phyloP scores from a whole-genome alignment of 2,113 vertebrate genomes.

The Poeciliopsis retropinna region DNA sequence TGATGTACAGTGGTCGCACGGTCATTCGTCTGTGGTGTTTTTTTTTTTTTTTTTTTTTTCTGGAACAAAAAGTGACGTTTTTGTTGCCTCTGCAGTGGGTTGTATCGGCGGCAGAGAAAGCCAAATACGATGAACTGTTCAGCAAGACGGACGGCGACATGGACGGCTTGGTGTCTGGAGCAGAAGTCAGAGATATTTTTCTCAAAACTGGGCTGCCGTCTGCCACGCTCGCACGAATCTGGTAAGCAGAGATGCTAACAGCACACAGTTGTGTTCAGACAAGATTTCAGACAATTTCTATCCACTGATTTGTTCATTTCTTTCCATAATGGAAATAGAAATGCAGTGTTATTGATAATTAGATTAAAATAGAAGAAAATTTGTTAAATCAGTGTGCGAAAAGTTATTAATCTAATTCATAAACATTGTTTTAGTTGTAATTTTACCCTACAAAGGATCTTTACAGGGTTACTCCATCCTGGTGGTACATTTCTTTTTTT shows the following conservation, averaged over 20 bases:
- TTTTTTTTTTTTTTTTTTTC: too few relatives aligned
- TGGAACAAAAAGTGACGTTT: background rate
- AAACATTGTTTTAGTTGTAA: background rate
- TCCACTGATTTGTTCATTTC: background rate
- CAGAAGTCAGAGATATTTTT: conserved; percentile 95
- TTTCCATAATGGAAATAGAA: too few relatives aligned
- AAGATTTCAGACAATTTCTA: background rate
- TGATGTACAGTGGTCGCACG: background rate
- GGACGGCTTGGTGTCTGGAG: conserved; percentile 96
- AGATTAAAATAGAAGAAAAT: background rate
- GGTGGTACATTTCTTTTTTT: background rate
- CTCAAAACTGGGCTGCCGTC: conserved; percentile 94
- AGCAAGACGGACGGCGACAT: conserved; percentile 92
- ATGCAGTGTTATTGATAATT: too few relatives aligned
- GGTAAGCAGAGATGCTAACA: conserved; percentile 76
- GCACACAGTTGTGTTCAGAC: background rate
- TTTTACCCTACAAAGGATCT: background rate
- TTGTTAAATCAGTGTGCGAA: background rate
- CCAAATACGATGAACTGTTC: conserved; percentile 96
- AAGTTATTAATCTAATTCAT: background rate
- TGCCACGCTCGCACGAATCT: conserved; percentile 91
- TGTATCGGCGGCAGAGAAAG: conserved; percentile 90
- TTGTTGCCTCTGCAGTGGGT: conserved; percentile 85
- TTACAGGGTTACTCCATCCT: background rate
- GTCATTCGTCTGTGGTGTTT: background rate